Conservation (phyloP, 2,797 vertebrate species). For the Simalia tracyae region DNA sequence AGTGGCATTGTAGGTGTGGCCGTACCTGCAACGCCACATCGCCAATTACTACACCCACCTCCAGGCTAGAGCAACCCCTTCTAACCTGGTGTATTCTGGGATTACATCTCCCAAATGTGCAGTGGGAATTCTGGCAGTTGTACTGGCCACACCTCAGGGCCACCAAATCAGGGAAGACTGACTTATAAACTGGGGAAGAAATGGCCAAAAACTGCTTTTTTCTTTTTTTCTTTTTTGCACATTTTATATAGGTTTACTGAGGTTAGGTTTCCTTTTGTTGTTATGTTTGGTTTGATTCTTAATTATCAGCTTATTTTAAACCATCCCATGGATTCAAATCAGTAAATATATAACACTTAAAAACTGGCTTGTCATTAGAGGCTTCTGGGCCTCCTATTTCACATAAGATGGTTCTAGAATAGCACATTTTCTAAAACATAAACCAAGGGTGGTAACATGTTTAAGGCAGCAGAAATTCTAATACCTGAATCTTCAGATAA, state of each 20-base stretch:
- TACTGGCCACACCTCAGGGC: neutral
- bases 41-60: neutral
- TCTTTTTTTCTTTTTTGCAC: neutral
- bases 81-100: neutral
- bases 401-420: neutral
- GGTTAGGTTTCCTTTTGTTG: neutral
- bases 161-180: neutral
- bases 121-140: neutral
- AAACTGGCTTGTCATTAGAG: neutral
- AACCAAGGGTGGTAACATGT: neutral
- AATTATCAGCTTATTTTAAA: neutral
- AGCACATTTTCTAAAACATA: neutral
- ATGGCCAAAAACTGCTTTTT: neutral
- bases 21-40: too few relatives aligned
- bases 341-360: neutral
- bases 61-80: neutral
- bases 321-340: neutral
- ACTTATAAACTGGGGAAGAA: neutral
- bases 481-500: conserved; percentile 91
- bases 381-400: neutral
- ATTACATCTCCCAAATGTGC: neutral
- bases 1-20: neutral
- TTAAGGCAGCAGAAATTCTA: neutral
- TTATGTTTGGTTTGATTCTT: neutral
- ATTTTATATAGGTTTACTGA: neutral